Evolutionary conservation across 1,140 invertebrate genomes (phyloP), one percentile per base, ranked within the genome.

Genomic region (Acromyrmex echinatior): DNA sequence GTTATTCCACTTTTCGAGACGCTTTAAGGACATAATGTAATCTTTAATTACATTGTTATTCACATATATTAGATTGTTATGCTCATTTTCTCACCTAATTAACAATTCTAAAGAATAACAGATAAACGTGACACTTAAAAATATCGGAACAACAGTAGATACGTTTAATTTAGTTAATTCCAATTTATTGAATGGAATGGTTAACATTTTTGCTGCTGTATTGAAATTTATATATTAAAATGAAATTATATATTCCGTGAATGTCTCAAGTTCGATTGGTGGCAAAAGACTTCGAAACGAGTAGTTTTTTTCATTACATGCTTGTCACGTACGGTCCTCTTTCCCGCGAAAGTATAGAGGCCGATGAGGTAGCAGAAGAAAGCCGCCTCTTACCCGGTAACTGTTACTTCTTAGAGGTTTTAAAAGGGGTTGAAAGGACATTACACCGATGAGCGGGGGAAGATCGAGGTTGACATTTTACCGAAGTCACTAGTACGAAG

Each of bases 361-460:
- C 86, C 74, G 73, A 89, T 84, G 78, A 87, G 74, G 74, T 86
- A 53, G 65, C 84, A 86, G 86, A 76, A 84, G 70, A 84, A 84
- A 90, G 87, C 87, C 60, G 79, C 76, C 86, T 87, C 86, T 90
- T 90, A 86, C 76, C 12, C 70, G 76, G 88, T 87, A 90, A 90
- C 89, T 85, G 88, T 90, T 90, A 90, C 86, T 90, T 86, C 79
- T 90, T 87, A 90, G 76, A 68, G 86, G 88, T 87, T 90, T 90
- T 90, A 90, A 87, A 90, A 84, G 86, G 89, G 80, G 79, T 89
- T 87, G 78, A 85, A 89, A 90, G 88, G 88, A 87, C 68, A 85
- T 90, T 90, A 87, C 78, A 60, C 77, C 74, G 66, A 84, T 62
- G 73, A 60, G n/a, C 70, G 60, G 60, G 62, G 81, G 51, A 80